Percentiles rank a stretch among this genome's conserved stretches.
Evolutionary conservation across 2,797 vertebrate species (phyloP).

Genomic region (Alectoris magna): DNA sequence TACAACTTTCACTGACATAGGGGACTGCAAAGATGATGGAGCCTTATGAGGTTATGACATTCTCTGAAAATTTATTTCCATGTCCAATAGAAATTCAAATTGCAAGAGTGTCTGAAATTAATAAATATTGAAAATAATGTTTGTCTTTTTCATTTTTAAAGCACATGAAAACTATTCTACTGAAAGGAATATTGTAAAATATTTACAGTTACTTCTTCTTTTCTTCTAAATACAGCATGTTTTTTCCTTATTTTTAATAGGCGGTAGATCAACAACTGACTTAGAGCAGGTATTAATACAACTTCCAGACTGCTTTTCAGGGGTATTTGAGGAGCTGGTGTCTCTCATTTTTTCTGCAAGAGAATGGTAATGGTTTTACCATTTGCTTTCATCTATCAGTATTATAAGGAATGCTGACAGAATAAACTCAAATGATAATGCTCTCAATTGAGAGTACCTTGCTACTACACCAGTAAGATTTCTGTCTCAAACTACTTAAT

Average conservation of each 20-base stretch:
- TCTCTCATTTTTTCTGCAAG: background rate
- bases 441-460: conserved; percentile 1
- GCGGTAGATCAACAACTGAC: background rate
- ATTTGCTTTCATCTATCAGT: background rate
- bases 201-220: background rate
- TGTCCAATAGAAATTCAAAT: background rate
- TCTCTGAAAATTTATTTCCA: background rate
- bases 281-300: background rate
- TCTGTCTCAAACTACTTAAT: conserved; percentile 1
- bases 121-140: background rate
- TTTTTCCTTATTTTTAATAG: background rate
- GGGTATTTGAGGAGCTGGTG: background rate
- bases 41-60: background rate
- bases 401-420: background rate
- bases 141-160: background rate
- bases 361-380: background rate
- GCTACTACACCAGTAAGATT: background rate
- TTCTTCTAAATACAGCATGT: background rate
- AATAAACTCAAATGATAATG: background rate
- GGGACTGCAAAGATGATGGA: conserved; percentile 36
- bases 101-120: background rate
- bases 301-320: conserved; percentile 1
- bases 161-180: background rate
- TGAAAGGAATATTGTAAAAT: background rate
- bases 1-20: background rate